These are phyloP conservation scores for Astur gentilis DNA, from an alignment of 2,113 vertebrate species.

Conservation along the genomic window DNA sequence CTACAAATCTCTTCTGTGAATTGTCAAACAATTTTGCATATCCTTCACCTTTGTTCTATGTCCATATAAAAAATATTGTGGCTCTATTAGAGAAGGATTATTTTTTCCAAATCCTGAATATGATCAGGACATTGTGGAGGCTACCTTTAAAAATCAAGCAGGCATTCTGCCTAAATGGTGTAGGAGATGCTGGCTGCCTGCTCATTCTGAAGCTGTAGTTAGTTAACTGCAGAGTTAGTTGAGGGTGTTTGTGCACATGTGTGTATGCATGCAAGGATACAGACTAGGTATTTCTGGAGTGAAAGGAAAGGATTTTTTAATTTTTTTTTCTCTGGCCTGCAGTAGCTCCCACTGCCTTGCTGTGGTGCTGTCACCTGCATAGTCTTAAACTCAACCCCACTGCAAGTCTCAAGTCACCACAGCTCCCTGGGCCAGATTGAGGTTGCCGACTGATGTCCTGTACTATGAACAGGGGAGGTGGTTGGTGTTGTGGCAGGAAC, in stretches of 20 bases:
- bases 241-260: accelerated
- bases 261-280: not conserved
- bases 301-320: not conserved
- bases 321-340: not conserved
- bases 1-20: not conserved
- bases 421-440: not conserved
- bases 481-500: not conserved
- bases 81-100: not conserved
- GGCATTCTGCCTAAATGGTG: not conserved
- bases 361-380: not conserved
- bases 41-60: not conserved
- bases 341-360: not conserved
- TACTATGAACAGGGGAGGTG: not conserved
- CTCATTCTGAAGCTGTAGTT: not conserved
- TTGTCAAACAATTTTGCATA: not conserved
- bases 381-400: not conserved
- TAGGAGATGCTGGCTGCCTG: not conserved
- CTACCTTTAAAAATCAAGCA: not conserved
- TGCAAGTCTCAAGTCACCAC: not conserved
- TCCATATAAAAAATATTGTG: not conserved
- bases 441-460: not conserved
- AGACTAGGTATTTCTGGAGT: not conserved
- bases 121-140: not conserved
- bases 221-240: not conserved
- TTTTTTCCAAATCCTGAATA: not conserved